Percentiles rank a stretch among this genome's conserved stretches.
These are phyloP conservation scores for Tetragnatha versicolor DNA, from an alignment of 1,140 invertebrate genomes.

Conservation along the genomic window DNA sequence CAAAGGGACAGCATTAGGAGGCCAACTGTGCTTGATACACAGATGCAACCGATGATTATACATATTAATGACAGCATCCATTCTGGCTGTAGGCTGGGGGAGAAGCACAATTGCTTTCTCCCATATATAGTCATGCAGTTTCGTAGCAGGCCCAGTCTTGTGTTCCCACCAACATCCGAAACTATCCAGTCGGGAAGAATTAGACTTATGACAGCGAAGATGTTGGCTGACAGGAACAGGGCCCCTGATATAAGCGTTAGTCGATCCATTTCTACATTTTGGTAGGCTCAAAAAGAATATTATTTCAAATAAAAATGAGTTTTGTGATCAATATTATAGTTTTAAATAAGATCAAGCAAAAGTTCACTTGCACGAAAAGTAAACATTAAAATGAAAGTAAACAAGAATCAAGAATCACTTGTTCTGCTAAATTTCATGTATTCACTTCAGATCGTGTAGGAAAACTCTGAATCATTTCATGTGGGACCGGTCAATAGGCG, in stretches of 20 bases:
- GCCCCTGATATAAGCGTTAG: conserved; percentile 90
- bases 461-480: no score
- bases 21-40: conserved; percentile 89
- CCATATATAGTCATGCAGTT: conserved; percentile 93
- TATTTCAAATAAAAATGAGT: no score
- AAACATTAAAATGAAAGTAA: no score
- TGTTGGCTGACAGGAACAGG: conserved; percentile 88
- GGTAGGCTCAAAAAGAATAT: no score
- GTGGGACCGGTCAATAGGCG: no score
- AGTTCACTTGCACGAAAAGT: no score
- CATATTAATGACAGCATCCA: conserved; percentile 90
- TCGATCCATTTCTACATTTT: conserved; percentile 78
- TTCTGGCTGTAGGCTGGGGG: conserved; percentile 83
- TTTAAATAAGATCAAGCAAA: no score
- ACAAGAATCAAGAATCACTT: no score
- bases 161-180: conserved; percentile 92
- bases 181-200: conserved; percentile 96
- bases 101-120: conserved; percentile 84
- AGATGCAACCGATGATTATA: conserved; percentile 91
- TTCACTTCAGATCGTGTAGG: no score
- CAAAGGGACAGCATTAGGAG: conserved; percentile 86
- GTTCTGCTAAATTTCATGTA: no score
- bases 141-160: conserved; percentile 88
- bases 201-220: conserved; percentile 91
- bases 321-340: no score